Evolutionary conservation across 2,888 invertebrate species (phyloP).

Genomic region (Macaria notata): DNA sequence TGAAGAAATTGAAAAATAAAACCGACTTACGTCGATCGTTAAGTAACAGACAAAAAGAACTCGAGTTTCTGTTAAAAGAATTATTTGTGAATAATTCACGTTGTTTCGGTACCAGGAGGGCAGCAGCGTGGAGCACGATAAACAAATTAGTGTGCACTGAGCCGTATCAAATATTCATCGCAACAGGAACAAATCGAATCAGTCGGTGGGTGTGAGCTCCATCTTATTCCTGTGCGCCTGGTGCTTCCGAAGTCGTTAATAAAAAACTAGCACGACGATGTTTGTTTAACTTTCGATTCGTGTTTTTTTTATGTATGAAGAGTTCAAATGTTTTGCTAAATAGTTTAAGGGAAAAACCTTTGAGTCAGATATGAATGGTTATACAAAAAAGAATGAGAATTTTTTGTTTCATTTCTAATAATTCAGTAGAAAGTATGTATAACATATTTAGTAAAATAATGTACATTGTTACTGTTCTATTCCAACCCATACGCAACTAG

Average conservation of each 20-base stretch:
- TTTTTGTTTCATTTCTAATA: too few species aligned
- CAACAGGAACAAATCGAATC: conserved; percentile 81
- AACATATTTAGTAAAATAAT: too few species aligned
- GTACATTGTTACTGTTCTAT: too few species aligned
- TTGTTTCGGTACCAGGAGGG: conserved; percentile 56
- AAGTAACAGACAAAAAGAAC: conserved; percentile 1
- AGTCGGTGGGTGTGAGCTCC: conserved; percentile 61
- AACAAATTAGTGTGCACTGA: conserved; percentile 82
- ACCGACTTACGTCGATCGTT: background rate
- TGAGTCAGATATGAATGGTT: too few species aligned
- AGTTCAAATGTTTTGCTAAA: too few species aligned
- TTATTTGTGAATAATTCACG: conserved; percentile 53
- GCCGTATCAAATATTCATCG: conserved; percentile 81
- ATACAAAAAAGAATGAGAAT: too few species aligned
- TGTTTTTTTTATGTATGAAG: background rate
- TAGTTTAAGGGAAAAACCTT: too few species aligned
- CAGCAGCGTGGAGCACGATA: conserved; percentile 64
- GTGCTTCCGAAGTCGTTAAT: conserved; percentile 51
- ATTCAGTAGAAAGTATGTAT: too few species aligned
- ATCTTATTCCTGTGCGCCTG: conserved; percentile 64
- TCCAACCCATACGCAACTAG: conserved; percentile 14
- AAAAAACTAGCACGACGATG: conserved; percentile 52
- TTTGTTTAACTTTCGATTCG: conserved; percentile 29
- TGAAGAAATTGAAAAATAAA: too few species aligned
- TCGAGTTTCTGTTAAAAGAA: conserved; percentile 13